Evolutionary conservation across 2,113 vertebrate species (phyloP).

Genomic region (Trinectes maculatus): DNA sequence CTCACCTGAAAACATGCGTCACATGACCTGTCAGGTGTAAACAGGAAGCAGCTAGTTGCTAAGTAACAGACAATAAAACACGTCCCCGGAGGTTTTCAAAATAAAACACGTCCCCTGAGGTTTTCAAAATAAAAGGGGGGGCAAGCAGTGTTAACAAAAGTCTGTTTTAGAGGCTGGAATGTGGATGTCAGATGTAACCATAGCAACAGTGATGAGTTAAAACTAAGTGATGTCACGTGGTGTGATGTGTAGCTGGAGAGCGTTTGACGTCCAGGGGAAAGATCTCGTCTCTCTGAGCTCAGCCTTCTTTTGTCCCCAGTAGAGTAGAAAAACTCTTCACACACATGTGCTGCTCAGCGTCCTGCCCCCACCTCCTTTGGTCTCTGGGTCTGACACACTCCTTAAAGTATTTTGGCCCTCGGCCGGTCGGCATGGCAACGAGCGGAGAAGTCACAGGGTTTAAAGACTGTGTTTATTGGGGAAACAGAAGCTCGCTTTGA

Average conservation of each 20-base stretch:
- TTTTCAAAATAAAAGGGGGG: neutral
- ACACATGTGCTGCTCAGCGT: neutral
- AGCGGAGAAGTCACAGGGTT: constrained; percentile 40
- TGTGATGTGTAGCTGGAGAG: no score
- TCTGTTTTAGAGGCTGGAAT: no score
- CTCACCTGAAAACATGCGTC: neutral
- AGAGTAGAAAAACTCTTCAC: no score
- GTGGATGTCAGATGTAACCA: no score
- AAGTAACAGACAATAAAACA: neutral
- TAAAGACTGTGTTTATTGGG: constrained; percentile 8
- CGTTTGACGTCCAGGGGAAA: no score
- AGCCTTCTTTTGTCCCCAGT: no score
- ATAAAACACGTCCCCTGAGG: neutral
- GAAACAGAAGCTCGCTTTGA: constrained; percentile 10
- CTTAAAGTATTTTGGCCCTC: constrained; percentile 57
- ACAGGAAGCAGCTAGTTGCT: neutral
- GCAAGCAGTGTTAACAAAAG: no score
- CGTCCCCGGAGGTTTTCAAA: neutral
- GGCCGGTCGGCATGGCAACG: constrained; percentile 54
- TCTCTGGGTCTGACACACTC: constrained; percentile 60
- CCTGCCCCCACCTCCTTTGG: neutral
- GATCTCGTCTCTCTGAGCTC: no score
- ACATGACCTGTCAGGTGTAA: neutral
- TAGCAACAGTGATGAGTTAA: no score
- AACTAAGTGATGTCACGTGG: no score